These are phyloP conservation scores for Drosophila paucipuncta DNA, from an alignment of 2,888 invertebrate genomes.

Conservation along the genomic window DNA sequence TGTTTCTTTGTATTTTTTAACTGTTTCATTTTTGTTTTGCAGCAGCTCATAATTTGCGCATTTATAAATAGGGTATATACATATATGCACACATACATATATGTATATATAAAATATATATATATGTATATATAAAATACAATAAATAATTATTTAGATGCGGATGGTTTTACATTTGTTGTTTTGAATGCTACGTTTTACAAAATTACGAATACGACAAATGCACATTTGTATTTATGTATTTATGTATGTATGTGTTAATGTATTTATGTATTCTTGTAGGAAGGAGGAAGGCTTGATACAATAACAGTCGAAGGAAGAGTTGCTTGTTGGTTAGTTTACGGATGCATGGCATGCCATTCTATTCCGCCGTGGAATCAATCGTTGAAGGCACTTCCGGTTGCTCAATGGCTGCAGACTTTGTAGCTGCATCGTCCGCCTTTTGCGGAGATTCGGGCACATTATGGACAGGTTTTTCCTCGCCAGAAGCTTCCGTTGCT, in stretches of 20 bases:
- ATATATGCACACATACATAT: not conserved
- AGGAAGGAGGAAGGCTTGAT: not conserved
- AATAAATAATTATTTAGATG: constrained; percentile 66
- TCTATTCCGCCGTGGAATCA: constrained; percentile 49
- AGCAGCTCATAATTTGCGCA: constrained; percentile 13
- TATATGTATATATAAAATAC: constrained; percentile 54
- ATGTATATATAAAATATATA: constrained; percentile 14
- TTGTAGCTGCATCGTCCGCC: constrained; percentile 7
- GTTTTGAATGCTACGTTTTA: constrained; percentile 19
- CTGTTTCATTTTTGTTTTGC: constrained; percentile 32
- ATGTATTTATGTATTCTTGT: not conserved
- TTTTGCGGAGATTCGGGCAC: constrained; percentile 20
- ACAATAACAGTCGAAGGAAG: constrained; percentile 5
- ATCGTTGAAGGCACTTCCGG: constrained; percentile 61
- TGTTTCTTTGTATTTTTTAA: constrained; percentile 8
- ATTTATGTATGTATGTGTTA: not conserved
- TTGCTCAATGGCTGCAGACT: constrained; percentile 10
- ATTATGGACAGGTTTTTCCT: constrained; percentile 16
- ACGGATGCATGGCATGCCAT: not conserved
- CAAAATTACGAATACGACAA: constrained; percentile 52
- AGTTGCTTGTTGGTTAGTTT: not conserved
- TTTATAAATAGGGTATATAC: constrained; percentile 53
- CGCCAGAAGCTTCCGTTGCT: constrained; percentile 7
- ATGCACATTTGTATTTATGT: constrained; percentile 43
- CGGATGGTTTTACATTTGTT: constrained; percentile 7